Evolutionary conservation across 2,113 vertebrate genomes (phyloP).

Genomic region (Gavialis gangeticus): DNA sequence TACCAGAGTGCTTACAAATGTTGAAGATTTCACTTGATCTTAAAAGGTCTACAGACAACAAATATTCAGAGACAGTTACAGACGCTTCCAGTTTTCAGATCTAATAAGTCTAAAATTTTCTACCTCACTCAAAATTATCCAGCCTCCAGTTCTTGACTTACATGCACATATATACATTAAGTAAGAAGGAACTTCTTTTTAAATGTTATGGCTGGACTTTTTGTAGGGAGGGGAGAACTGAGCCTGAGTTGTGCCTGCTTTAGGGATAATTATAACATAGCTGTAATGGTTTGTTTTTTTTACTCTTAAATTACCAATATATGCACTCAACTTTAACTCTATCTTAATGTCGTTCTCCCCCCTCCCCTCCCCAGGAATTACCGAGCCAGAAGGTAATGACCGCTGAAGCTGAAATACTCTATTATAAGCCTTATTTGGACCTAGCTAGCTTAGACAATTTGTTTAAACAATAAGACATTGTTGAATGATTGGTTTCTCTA

Average conservation of each 20-base stretch:
- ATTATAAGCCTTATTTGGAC: background rate
- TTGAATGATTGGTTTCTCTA: background rate
- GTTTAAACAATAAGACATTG: too few relatives aligned
- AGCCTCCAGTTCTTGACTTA: background rate
- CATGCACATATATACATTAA: background rate
- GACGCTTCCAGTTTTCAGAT: constrained; percentile 16
- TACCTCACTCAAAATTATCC: too few relatives aligned
- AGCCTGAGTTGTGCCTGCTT: background rate
- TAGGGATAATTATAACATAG: background rate
- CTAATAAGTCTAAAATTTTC: background rate
- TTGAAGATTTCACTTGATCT: background rate
- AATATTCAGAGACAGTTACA: background rate
- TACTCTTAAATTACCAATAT: background rate
- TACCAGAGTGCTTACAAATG: background rate
- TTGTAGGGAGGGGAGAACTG: background rate
- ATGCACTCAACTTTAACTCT: background rate
- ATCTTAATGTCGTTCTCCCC: background rate
- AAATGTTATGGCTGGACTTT: background rate
- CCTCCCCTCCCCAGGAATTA: background rate
- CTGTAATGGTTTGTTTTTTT: background rate
- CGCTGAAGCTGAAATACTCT: background rate
- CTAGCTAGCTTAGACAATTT: background rate
- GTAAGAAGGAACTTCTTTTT: background rate
- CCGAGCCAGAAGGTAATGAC: background rate
- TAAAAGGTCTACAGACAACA: background rate